Evolutionary conservation across 2,113 vertebrate species (phyloP).

Genomic region (Panthera leo): DNA sequence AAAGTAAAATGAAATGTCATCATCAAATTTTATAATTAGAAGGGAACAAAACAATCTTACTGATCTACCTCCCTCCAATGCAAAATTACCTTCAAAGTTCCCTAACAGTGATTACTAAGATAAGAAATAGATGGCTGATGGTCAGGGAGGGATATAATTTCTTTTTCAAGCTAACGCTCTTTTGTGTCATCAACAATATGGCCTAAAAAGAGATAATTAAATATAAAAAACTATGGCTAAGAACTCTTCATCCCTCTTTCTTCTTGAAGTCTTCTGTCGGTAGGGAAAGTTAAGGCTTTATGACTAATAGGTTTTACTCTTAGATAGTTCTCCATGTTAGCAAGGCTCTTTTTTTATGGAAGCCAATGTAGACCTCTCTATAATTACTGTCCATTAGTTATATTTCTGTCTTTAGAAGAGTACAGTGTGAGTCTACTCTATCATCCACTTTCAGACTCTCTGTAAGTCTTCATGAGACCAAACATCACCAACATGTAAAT

Average conservation of each 20-base stretch:
- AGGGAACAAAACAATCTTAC: not conserved
- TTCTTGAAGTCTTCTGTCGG: not conserved
- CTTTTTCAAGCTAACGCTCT: not conserved
- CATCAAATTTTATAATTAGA: not conserved
- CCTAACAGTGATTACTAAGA: not conserved
- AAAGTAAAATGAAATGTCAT: conserved; percentile 12
- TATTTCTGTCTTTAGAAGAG: not conserved
- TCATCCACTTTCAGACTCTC: not conserved
- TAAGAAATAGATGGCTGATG: not conserved
- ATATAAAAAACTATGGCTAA: not conserved
- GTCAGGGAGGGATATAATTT: not conserved
- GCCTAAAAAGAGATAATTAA: not conserved
- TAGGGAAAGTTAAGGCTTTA: not conserved
- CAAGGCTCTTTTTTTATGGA: not conserved
- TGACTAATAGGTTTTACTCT: not conserved
- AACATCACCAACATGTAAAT: conserved; percentile 25
- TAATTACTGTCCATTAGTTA: not conserved
- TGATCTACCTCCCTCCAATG: not conserved
- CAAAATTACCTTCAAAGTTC: not conserved
- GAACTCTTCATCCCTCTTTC: not conserved
- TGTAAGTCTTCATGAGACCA: not conserved
- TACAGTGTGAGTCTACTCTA: not conserved
- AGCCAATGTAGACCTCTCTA: not conserved
- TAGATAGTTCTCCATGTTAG: not conserved
- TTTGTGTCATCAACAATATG: not conserved